A percentile compares a stretch with the other conserved stretches of the same genome.
These are phyloP conservation scores for Dicaeum eximium DNA, from an alignment of 2,113 vertebrate species.

Conservation along the genomic window DNA sequence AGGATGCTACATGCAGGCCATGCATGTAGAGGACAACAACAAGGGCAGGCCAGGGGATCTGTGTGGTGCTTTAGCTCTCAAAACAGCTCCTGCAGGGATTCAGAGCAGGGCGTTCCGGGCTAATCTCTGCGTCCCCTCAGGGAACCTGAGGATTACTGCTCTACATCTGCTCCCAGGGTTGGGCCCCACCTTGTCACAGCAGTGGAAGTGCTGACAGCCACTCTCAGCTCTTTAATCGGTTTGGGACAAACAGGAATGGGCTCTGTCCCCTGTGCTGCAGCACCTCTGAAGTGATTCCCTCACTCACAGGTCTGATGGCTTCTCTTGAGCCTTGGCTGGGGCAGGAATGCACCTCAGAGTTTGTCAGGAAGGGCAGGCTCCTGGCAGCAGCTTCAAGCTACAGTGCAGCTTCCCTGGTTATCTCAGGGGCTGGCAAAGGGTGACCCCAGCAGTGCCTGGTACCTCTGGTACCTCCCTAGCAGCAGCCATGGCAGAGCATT, in stretches of 20 bases:
- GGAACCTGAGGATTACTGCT: conserved; percentile 57
- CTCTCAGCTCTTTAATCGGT: not conserved
- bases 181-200: conserved; percentile 13
- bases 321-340: not conserved
- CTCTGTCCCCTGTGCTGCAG: not conserved
- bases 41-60: conserved; percentile 2
- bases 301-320: not conserved
- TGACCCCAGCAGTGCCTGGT: not conserved
- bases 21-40: not conserved
- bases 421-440: not conserved
- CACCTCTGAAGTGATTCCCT: not conserved
- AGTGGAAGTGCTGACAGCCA: not conserved
- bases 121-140: conserved; percentile 57
- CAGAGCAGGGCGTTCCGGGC: conserved; percentile 44
- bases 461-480: not conserved
- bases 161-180: conserved; percentile 49
- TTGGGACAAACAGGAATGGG: not conserved
- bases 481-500: not conserved
- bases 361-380: not conserved
- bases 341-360: not conserved
- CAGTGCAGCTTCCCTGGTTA: not conserved
- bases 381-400: not conserved
- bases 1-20: not conserved
- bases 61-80: conserved; percentile 45
- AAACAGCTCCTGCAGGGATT: conserved; percentile 59